Evolutionary conservation across 2,888 invertebrate genomes (phyloP).

Genomic region (Tachina grossa): DNA sequence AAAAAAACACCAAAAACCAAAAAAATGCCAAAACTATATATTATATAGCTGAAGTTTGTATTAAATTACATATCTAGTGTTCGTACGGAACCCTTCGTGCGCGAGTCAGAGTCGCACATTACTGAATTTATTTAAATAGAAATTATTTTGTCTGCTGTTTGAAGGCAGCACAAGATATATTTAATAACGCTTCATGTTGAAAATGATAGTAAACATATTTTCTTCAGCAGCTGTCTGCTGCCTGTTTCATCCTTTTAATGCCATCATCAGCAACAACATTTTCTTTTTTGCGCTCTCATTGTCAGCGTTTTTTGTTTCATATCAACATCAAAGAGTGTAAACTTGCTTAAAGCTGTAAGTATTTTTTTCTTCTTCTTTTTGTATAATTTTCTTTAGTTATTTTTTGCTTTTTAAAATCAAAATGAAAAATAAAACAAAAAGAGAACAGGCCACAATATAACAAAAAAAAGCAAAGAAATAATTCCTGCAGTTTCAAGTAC

Average conservation of each 20-base stretch:
- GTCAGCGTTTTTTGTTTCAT: slow-evolving; percentile 30
- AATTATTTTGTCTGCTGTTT: too few relatives aligned
- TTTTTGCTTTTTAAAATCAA: slow-evolving; percentile 30
- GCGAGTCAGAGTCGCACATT: too few relatives aligned
- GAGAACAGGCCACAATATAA: too few relatives aligned
- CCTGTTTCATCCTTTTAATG: background rate
- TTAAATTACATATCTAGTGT: too few relatives aligned
- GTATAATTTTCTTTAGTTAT: slow-evolving; percentile 62
- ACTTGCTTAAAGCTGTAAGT: slow-evolving; percentile 64
- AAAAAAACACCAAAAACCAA: too few relatives aligned
- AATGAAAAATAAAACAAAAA: slow-evolving; percentile 5
- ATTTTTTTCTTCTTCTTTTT: slow-evolving; percentile 38
- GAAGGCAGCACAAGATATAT: slow-evolving; percentile 12
- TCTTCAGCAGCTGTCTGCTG: slow-evolving; percentile 1
- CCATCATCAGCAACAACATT: slow-evolving; percentile 21
- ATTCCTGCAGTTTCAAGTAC: slow-evolving; percentile 56
- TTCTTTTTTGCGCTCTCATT: slow-evolving; percentile 27
- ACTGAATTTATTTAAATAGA: too few relatives aligned
- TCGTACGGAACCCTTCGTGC: too few relatives aligned
- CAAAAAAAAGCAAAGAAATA: background rate
- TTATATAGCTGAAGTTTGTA: too few relatives aligned
- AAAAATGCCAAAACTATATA: too few relatives aligned
- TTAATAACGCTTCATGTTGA: slow-evolving; percentile 57
- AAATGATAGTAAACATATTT: slow-evolving; percentile 63
- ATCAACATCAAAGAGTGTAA: slow-evolving; percentile 65